Evolutionary conservation across 2,888 invertebrate species (phyloP).

Genomic region (Eueremaeus valkanovi): DNA sequence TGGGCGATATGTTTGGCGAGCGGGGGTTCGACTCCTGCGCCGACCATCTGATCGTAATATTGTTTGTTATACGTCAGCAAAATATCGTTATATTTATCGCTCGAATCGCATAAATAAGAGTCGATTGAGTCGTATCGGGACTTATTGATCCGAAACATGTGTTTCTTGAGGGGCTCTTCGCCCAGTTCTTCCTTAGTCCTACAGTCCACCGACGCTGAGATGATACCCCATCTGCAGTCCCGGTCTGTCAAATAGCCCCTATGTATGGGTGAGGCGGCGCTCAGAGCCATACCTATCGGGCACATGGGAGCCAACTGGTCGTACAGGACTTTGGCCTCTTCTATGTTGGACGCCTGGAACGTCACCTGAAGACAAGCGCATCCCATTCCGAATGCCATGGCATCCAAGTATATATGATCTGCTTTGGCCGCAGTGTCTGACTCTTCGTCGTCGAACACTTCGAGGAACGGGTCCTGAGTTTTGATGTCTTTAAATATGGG

Average conservation of each 20-base stretch:
- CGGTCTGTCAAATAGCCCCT: conserved; percentile 90
- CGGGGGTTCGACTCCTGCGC: conserved; percentile 82
- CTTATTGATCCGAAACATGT: conserved; percentile 73
- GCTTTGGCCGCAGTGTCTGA: conserved; percentile 66
- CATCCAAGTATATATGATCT: conserved; percentile 95
- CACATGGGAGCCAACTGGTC: conserved; percentile 95
- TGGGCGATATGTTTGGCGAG: conserved; percentile 95
- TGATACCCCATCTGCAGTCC: conserved; percentile 97
- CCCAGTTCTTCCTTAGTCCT: conserved; percentile 80
- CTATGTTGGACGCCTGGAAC: conserved; percentile 94
- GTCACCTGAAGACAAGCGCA: conserved; percentile 94
- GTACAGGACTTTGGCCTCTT: conserved; percentile 89
- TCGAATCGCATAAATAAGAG: conserved; percentile 85
- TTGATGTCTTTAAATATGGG: conserved; percentile 88
- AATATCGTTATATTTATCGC: conserved; percentile 90
- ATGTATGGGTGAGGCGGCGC: conserved; percentile 92
- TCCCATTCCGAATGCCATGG: conserved; percentile 99
- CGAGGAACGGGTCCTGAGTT: conserved; percentile 73
- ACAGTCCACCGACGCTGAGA: conserved; percentile 92
- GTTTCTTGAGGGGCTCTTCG: conserved; percentile 16
- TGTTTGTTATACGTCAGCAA: conserved; percentile 77
- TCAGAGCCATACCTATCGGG: conserved; percentile 93
- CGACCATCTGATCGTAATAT: conserved; percentile 73
- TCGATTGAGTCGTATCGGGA: conserved; percentile 97
- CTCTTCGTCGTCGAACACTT: conserved; percentile 61